phyloP scores from a whole-genome alignment of 2,797 vertebrate genomes.

The Myotis vivesi region DNA sequence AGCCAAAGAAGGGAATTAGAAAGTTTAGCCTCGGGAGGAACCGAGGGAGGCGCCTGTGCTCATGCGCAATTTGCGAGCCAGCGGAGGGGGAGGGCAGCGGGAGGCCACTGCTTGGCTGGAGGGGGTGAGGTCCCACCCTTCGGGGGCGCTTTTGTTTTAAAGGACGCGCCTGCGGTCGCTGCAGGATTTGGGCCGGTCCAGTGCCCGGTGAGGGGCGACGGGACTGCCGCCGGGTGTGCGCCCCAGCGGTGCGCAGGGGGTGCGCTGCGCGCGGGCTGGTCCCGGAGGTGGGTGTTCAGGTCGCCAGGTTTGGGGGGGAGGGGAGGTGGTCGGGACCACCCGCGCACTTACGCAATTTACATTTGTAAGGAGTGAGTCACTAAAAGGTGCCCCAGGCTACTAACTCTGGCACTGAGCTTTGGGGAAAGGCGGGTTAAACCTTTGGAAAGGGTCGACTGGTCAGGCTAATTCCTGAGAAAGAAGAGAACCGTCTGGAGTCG shows the following conservation, averaged over 20 bases:
- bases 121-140: slow-evolving; percentile 52
- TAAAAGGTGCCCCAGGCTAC: slow-evolving; percentile 25
- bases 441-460: slow-evolving; percentile 11
- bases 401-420: background rate
- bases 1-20: slow-evolving; percentile 73
- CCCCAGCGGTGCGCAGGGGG: background rate
- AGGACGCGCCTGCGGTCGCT: background rate
- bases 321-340: slow-evolving; percentile 2
- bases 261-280: background rate
- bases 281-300: background rate
- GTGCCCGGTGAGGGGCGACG: background rate
- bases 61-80: slow-evolving; percentile 67
- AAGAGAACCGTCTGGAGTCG: background rate
- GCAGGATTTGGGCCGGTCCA: background rate
- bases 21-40: slow-evolving; percentile 61
- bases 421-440: slow-evolving; percentile 1
- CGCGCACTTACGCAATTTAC: slow-evolving; percentile 48
- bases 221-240: background rate
- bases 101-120: background rate
- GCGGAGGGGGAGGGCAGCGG: slow-evolving; percentile 59
- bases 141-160: slow-evolving; percentile 59
- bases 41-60: slow-evolving; percentile 60
- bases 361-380: slow-evolving; percentile 72
- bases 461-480: background rate
- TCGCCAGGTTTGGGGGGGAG: background rate